phyloP scores from a whole-genome alignment of 2,113 vertebrate species.

The Empidonax alnorum region DNA sequence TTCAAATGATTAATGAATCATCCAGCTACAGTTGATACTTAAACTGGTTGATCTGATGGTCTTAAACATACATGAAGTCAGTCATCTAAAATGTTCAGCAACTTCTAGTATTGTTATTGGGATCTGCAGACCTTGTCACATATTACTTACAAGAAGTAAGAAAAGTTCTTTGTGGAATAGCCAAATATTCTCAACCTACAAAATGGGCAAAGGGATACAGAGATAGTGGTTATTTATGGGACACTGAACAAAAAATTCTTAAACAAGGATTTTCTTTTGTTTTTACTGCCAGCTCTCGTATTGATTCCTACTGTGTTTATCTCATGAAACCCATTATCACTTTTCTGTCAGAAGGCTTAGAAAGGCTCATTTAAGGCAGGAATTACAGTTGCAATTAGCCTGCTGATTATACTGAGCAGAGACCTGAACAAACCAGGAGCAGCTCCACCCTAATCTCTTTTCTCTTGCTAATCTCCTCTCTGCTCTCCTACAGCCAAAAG shows the following conservation, averaged over 20 bases:
- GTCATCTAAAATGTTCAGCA: background rate
- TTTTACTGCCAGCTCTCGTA: background rate
- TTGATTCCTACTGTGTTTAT: background rate
- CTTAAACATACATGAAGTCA: background rate
- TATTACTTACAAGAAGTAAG: background rate
- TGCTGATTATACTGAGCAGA: background rate
- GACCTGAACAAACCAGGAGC: background rate
- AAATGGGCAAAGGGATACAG: background rate
- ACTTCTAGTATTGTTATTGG: background rate
- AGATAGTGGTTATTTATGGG: background rate
- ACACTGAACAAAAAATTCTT: background rate
- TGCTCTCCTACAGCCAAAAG: background rate
- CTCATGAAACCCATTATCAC: background rate
- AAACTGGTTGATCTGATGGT: background rate
- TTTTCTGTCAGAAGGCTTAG: background rate
- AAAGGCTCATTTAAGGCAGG: background rate
- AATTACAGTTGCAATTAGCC: background rate
- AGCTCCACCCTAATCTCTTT: background rate
- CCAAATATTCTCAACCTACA: background rate
- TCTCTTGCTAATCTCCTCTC: background rate
- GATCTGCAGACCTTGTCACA: background rate
- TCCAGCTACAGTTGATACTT: background rate
- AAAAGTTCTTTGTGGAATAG: background rate
- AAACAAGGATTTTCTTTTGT: background rate
- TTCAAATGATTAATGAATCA: background rate